Evolutionary conservation across 2,113 vertebrate species (phyloP).

Genomic region (Serilophus lunatus): DNA sequence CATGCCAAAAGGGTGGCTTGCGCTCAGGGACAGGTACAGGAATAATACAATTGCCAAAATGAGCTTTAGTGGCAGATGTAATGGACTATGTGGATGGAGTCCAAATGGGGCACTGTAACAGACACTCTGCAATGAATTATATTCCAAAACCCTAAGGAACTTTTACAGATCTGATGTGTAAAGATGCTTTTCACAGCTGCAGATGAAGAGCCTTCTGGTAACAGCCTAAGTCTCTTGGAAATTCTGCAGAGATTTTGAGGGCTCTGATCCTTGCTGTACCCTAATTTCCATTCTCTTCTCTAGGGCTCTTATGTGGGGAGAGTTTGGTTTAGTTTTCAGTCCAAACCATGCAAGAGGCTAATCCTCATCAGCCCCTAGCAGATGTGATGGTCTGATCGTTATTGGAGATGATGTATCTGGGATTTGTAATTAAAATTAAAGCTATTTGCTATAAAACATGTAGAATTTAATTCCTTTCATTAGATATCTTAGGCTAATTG

Average conservation of each 20-base stretch:
- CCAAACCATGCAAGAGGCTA: slow-evolving; percentile 2
- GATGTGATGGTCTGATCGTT: slow-evolving; percentile 33
- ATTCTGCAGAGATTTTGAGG: not conserved
- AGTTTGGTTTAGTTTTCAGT: not conserved
- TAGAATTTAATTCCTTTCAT: slow-evolving; percentile 70
- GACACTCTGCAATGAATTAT: not conserved
- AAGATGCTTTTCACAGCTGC: not conserved
- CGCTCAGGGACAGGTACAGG: not conserved
- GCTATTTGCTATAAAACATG: slow-evolving; percentile 60
- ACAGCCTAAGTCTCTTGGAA: not conserved
- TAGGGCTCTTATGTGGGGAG: not conserved
- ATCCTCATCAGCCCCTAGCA: not conserved
- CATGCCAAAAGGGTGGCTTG: not conserved
- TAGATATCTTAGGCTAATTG: slow-evolving; percentile 68
- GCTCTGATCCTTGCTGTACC: not conserved
- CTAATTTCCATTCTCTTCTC: not conserved
- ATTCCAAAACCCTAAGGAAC: not conserved
- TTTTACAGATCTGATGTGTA: not conserved
- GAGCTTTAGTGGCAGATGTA: not conserved
- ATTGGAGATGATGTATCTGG: slow-evolving; percentile 62
- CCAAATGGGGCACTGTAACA: slow-evolving; percentile 1
- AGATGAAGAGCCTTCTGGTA: not conserved
- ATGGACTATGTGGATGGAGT: slow-evolving; percentile 7
- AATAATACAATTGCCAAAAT: not conserved
- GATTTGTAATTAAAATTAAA: slow-evolving; percentile 72